phyloP scores from a whole-genome alignment of 2,888 invertebrate genomes.

The Drepanosiphum platanoidis region DNA sequence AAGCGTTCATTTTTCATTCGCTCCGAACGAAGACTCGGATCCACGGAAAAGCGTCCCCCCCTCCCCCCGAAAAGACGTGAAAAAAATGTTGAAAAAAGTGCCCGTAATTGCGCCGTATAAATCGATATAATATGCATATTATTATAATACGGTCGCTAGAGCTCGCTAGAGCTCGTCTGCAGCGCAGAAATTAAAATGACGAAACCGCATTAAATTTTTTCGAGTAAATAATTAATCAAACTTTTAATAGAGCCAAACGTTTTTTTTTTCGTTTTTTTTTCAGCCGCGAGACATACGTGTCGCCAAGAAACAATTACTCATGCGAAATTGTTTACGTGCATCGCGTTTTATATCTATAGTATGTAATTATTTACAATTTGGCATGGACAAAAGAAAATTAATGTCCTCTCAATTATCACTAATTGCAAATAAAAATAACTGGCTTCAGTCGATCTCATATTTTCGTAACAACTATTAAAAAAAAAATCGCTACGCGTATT shows the following conservation, averaged over 20 bases:
- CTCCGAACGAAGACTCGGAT: no score
- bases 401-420: neutral
- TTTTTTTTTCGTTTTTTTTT: no score
- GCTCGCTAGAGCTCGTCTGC: no score
- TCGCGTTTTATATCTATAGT: no score
- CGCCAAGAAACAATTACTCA: neutral
- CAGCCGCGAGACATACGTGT: neutral
- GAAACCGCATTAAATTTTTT: neutral
- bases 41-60: no score
- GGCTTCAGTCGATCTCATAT: neutral
- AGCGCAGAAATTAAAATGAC: neutral
- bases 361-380: neutral
- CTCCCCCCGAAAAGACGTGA: no score
- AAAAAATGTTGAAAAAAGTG: no score
- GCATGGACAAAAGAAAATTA: neutral
- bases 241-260: neutral
- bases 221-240: neutral
- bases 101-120: no score
- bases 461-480: neutral
- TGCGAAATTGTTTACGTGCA: neutral
- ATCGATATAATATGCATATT: no score
- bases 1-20: no score
- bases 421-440: neutral
- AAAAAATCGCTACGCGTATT: neutral
- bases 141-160: no score